Percentiles rank a stretch among this genome's conserved stretches.
Conservation (phyloP, 1,140 invertebrate genomes). For the Coenobita brevimanus region DNA sequence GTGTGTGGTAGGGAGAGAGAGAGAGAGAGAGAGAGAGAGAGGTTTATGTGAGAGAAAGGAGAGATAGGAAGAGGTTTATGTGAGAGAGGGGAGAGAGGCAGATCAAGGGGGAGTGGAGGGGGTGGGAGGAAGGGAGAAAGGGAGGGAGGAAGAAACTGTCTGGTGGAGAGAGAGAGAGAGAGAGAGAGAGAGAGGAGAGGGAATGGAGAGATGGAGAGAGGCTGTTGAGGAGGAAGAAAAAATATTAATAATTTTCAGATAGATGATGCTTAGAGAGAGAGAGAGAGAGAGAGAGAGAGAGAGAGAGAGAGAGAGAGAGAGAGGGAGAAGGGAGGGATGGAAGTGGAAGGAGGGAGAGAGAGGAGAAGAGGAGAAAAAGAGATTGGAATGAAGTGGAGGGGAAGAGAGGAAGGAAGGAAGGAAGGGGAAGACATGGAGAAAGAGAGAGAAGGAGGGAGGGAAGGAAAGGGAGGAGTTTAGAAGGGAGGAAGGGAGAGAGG, state of each 20-base stretch:
- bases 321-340: background rate
- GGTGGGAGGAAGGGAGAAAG: background rate
- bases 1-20: too few relatives aligned
- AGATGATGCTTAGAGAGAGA: background rate
- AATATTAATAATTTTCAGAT: background rate
- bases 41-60: background rate
- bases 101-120: background rate
- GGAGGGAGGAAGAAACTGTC: background rate
- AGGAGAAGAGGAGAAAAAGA: background rate
- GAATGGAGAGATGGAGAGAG: background rate
- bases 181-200: background rate
- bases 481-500: too few relatives aligned
- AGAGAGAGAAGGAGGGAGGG: too few relatives aligned
- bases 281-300: slow-evolving; percentile 16
- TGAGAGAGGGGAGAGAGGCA: background rate
- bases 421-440: too few relatives aligned
- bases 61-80: background rate
- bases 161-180: background rate
- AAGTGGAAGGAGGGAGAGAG: background rate
- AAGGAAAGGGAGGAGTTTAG: too few relatives aligned
- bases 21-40: background rate
- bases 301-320: slow-evolving; percentile 4
- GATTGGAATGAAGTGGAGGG: background rate
- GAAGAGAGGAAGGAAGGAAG: too few relatives aligned
- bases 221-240: slow-evolving; percentile 19